These are phyloP conservation scores for Apamea crenata DNA, from an alignment of 2,888 invertebrate genomes.

Conservation along the genomic window DNA sequence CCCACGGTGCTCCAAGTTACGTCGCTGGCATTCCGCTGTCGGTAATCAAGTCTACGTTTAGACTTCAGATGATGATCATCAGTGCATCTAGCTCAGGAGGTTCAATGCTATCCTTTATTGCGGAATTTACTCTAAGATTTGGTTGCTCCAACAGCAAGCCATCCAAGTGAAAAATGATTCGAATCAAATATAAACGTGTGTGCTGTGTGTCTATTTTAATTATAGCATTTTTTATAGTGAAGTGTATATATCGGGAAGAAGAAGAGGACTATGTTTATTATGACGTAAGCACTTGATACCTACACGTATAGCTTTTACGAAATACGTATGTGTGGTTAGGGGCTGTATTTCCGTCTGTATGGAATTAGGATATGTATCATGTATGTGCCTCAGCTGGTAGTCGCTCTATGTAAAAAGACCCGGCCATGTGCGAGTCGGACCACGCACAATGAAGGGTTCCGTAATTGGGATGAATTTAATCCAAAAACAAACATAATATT, in stretches of 20 bases:
- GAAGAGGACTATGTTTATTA: constrained; percentile 23
- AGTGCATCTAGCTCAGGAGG: background rate
- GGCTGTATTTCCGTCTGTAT: background rate
- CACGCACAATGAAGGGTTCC: background rate
- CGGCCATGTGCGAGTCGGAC: background rate
- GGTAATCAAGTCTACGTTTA: background rate
- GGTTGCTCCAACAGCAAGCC: background rate
- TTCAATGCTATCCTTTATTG: background rate
- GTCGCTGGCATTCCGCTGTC: background rate
- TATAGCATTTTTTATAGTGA: constrained; percentile 24
- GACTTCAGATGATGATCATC: background rate
- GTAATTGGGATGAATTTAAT: background rate
- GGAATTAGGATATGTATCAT: background rate
- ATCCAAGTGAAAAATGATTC: constrained; percentile 33
- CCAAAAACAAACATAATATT: background rate
- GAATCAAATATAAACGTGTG: constrained; percentile 42
- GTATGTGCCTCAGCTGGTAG: background rate
- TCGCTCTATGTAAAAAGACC: background rate
- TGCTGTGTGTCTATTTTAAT: constrained; percentile 14
- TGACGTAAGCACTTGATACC: constrained; percentile 41
- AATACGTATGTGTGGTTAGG: background rate
- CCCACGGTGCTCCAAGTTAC: background rate
- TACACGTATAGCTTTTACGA: background rate
- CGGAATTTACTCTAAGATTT: background rate
- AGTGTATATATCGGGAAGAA: constrained; percentile 12